phyloP scores from a whole-genome alignment of 53 echinoderm and acorn worm species.

The Stichopus horrens region DNA sequence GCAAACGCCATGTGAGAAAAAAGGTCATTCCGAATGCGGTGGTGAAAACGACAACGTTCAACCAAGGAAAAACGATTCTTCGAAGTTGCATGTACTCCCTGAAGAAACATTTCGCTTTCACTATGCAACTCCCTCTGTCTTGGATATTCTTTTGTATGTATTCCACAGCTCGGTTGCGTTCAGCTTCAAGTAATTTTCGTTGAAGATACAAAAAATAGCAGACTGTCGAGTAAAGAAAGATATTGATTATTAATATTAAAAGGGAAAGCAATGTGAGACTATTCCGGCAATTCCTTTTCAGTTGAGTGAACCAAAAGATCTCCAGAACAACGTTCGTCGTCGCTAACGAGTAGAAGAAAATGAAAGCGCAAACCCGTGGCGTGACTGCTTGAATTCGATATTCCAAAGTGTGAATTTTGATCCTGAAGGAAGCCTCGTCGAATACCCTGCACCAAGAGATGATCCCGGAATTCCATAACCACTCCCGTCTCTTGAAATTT shows the following conservation, averaged over 20 bases:
- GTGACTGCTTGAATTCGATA: not conserved
- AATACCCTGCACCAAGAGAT: not conserved
- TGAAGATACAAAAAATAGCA: slow-evolving; percentile 19
- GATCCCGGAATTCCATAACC: not conserved
- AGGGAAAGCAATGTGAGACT: not conserved
- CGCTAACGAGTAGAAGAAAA: not conserved
- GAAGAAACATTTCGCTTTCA: not conserved
- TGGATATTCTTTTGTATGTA: not conserved
- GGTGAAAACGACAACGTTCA: slow-evolving; percentile 16
- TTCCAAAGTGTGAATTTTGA: not conserved
- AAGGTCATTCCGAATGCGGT: slow-evolving; percentile 14
- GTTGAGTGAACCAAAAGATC: not conserved
- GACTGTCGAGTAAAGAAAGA: slow-evolving; percentile 31
- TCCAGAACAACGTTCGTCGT: not conserved
- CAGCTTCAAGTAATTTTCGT: not conserved
- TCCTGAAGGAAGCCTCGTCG: not conserved
- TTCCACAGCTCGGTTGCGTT: not conserved
- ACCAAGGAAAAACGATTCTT: slow-evolving; percentile 7
- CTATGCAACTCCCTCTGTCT: not conserved
- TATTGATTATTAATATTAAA: not conserved
- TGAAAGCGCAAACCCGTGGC: not conserved
- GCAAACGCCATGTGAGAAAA: slow-evolving; percentile 7
- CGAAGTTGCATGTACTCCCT: slow-evolving; percentile 7
- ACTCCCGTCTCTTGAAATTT: not conserved
- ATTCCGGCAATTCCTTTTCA: not conserved